Percentiles rank a stretch among this genome's conserved stretches.
Conservation (phyloP, 2,888 invertebrate species). For the Chymomyza procnemis region DNA sequence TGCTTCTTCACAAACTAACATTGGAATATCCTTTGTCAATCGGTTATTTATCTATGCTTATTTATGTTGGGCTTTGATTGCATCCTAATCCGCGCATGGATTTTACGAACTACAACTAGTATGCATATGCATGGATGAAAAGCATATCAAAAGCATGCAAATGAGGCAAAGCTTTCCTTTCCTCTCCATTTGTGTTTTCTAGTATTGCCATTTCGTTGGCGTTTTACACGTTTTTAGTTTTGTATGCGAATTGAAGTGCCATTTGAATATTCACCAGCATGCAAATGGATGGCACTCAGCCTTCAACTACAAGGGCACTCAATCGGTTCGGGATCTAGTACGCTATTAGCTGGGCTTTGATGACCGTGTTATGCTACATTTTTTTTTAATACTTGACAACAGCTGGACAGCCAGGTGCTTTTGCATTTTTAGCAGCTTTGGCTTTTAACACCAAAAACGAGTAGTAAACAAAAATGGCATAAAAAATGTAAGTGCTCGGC, state of each 20-base stretch:
- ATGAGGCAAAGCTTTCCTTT: conserved; percentile 29
- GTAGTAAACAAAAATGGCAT: neutral
- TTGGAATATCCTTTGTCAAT: conserved; percentile 62
- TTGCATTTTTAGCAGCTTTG: neutral
- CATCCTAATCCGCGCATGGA: neutral
- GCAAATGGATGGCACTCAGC: conserved; percentile 67
- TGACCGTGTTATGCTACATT: neutral
- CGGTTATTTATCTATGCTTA: conserved; percentile 59
- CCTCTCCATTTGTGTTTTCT: neutral
- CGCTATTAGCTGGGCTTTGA: neutral
- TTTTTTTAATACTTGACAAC: neutral
- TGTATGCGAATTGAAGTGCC: conserved; percentile 53
- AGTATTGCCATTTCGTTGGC: neutral
- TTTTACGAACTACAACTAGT: neutral
- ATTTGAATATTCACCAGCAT: conserved; percentile 62
- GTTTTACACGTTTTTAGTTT: conserved; percentile 59
- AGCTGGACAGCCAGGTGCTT: neutral
- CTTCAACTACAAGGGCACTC: conserved; percentile 53
- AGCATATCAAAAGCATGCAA: conserved; percentile 57
- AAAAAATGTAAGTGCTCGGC: neutral
- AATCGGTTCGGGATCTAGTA: neutral
- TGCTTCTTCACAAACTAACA: conserved; percentile 12
- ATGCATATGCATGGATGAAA: neutral
- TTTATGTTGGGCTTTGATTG: conserved; percentile 63
- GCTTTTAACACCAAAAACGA: neutral